Evolutionary conservation across 2,888 invertebrate species (phyloP).

Genomic region (Dinocampus coccinellae): DNA sequence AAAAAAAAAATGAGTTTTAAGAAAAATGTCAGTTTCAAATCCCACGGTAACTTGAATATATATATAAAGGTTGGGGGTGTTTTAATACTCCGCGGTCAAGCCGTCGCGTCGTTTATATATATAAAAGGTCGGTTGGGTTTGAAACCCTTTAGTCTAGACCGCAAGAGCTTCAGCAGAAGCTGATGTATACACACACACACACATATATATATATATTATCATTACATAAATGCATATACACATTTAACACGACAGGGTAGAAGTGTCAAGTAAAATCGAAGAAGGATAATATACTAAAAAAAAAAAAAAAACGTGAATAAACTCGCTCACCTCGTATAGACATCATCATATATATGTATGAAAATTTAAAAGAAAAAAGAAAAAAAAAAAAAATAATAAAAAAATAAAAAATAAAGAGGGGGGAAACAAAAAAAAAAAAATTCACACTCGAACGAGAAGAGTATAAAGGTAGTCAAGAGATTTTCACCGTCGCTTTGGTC

Average conservation of each 20-base stretch:
- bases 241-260: neutral
- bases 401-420: slow-evolving; percentile 25
- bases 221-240: neutral
- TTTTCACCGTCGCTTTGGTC: slow-evolving; percentile 61
- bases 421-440: slow-evolving; percentile 24
- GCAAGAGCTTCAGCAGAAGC: slow-evolving; percentile 51
- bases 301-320: neutral
- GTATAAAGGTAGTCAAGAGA: slow-evolving; percentile 39
- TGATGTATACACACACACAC: neutral
- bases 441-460: slow-evolving; percentile 26
- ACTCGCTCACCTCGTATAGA: neutral
- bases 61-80: neutral
- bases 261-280: slow-evolving; percentile 34
- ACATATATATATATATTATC: slow-evolving; percentile 6
- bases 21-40: neutral
- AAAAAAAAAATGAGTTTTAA: neutral
- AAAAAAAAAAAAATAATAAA: neutral
- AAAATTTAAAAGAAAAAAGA: slow-evolving; percentile 32
- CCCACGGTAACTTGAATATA: neutral
- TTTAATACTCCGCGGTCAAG: neutral
- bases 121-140: slow-evolving; percentile 44
- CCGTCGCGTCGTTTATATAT: slow-evolving; percentile 2
- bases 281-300: slow-evolving; percentile 4
- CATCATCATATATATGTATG: neutral
- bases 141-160: slow-evolving; percentile 67